Conservation (phyloP, 2,888 invertebrate genomes). For the Tridacna gigas region DNA sequence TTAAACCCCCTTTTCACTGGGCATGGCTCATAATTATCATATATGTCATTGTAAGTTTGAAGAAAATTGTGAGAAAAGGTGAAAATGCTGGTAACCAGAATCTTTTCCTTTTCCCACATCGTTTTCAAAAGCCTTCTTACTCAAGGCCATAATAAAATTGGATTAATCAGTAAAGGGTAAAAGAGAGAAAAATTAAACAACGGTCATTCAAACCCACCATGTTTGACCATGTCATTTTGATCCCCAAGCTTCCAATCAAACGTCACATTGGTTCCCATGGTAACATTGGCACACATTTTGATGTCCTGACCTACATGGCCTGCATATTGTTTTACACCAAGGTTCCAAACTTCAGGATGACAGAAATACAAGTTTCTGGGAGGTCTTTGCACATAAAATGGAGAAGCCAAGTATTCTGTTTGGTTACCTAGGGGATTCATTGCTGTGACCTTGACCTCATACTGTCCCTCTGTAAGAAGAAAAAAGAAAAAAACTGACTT, state of each 20-base stretch:
- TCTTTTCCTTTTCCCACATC: too few relatives aligned
- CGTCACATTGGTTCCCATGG: slow-evolving; percentile 79
- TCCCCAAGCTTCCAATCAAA: slow-evolving; percentile 83
- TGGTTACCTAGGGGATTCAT: slow-evolving; percentile 77
- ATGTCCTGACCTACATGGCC: slow-evolving; percentile 70
- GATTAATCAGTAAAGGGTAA: too few relatives aligned
- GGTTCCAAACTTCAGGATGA: slow-evolving; percentile 14
- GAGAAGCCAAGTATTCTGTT: slow-evolving; percentile 67
- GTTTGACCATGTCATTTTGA: slow-evolving; percentile 68
- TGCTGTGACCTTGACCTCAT: slow-evolving; percentile 78
- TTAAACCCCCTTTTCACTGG: too few relatives aligned
- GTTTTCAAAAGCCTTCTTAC: too few relatives aligned
- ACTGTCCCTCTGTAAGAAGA: slow-evolving; percentile 76
- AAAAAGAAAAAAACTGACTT: too few relatives aligned
- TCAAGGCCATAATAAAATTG: too few relatives aligned
- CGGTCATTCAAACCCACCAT: slow-evolving; percentile 33
- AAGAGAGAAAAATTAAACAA: too few relatives aligned
- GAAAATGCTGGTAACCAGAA: too few relatives aligned
- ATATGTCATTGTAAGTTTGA: too few relatives aligned
- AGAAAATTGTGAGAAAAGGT: too few relatives aligned
- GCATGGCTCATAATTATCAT: too few relatives aligned
- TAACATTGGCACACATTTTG: slow-evolving; percentile 68
- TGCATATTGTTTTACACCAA: slow-evolving; percentile 43
- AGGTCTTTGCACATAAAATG: slow-evolving; percentile 80
- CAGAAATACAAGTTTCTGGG: slow-evolving; percentile 69